phyloP scores from a whole-genome alignment of 2,113 vertebrate species.

The Ellobius talpinus region DNA sequence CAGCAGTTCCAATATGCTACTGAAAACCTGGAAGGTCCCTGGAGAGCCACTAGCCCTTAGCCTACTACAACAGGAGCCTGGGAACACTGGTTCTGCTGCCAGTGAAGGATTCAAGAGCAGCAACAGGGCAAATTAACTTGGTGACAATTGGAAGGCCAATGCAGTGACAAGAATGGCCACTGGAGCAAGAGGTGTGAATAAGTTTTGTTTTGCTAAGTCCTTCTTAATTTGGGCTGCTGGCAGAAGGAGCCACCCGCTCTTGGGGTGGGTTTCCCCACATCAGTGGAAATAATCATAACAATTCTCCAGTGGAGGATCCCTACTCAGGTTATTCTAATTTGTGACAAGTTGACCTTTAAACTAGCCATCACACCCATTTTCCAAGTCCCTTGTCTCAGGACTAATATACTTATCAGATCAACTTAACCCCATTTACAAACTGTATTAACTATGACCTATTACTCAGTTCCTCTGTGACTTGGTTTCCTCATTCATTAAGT shows the following conservation, averaged over 20 bases:
- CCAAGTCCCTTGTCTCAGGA: background rate
- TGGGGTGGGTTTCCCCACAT: background rate
- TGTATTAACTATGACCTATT: background rate
- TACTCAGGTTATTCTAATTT: background rate
- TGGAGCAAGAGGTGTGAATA: background rate
- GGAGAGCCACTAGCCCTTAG: background rate
- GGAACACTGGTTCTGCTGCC: background rate
- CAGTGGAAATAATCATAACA: background rate
- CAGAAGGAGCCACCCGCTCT: background rate
- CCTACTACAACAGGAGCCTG: background rate
- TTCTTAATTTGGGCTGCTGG: background rate
- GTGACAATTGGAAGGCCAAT: background rate
- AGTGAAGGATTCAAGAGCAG: background rate
- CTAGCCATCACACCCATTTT: background rate
- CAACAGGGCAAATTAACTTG: background rate
- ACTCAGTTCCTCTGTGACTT: background rate
- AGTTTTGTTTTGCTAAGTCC: background rate
- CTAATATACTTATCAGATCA: background rate
- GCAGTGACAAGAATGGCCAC: background rate
- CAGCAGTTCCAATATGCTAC: background rate
- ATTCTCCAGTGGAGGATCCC: background rate
- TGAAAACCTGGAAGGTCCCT: background rate
- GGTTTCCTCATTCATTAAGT: background rate
- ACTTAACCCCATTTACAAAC: background rate
- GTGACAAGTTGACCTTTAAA: background rate